Evolutionary conservation across 2,888 invertebrate species (phyloP), one percentile per base, ranked within the genome.

Genomic region (Ornithoptera alexandrae): DNA sequence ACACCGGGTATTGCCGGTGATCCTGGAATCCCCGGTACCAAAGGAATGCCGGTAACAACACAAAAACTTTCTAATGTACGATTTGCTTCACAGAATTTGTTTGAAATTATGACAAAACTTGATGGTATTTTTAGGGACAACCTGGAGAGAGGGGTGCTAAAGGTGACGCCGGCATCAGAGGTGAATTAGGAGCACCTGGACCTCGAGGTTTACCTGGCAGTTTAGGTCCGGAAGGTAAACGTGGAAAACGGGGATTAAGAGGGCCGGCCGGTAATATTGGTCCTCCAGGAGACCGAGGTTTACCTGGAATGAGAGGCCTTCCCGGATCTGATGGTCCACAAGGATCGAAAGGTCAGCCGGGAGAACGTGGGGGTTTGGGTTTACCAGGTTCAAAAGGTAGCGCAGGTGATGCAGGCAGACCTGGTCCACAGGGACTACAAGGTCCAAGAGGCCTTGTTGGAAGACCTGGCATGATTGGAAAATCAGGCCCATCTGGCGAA

Each of bases 121-220:
- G 61, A 53, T 65, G n/a, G 57, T 64, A 59, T 50, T 77, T 79
- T 72, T 73, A 96, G 96, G 97, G 97, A 39, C 87, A 93, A 77
- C 94, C 95, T 46, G 97, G 97, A 50, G 97, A 97, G 86, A 90
- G 96, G 76, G 97, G 97, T 12, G 93, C 93, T 70, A 97, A 96
- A 93, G 97, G 97, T 56, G 97, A 97, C 78, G 77, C 85, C 0
- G 97, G 97, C 10, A 89, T 93, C 46, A 96, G 97, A 85, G 97
- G 97, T 46, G 97, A 97, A 85, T 76, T 88, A 10, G 97, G 97
- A 7, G 85, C 92, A 1, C 89, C 94, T 1, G 97, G 97, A 1
- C 95, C 96, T 3, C 93, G 97, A 74, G 97, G 97, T 30, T 79
- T 96, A 15, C 96, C 96, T 1, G 97, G 97, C 1, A 90, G 93